phyloP scores from a whole-genome alignment of 2,113 vertebrate species.

The Fulica atra region DNA sequence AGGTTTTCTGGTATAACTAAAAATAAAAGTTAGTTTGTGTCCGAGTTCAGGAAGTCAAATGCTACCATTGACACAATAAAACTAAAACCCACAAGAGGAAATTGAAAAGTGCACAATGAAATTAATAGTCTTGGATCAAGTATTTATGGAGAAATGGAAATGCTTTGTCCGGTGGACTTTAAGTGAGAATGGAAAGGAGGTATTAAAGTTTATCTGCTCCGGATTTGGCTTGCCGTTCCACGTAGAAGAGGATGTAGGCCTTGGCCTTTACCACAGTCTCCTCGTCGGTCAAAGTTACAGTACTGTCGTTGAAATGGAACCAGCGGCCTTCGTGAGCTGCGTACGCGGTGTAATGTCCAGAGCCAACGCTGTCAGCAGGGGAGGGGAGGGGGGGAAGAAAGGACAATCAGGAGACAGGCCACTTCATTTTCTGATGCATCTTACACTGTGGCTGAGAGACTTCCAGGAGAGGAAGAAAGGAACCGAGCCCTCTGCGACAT shows the following conservation, averaged over 20 bases:
- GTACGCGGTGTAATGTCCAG: slow-evolving; percentile 96
- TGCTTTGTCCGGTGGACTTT: slow-evolving; percentile 72
- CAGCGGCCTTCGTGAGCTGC: slow-evolving; percentile 89
- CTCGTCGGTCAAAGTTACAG: slow-evolving; percentile 90
- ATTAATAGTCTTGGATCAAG: slow-evolving; percentile 82
- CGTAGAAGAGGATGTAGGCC: slow-evolving; percentile 97
- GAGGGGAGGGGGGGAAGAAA: neutral
- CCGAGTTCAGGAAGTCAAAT: slow-evolving; percentile 74
- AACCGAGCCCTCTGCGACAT: neutral
- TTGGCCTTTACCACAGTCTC: slow-evolving; percentile 94
- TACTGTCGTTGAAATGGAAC: slow-evolving; percentile 99
- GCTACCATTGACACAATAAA: slow-evolving; percentile 76
- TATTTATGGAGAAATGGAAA: slow-evolving; percentile 80
- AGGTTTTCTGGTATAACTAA: slow-evolving; percentile 81
- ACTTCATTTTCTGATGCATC: neutral
- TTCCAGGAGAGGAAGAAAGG: neutral
- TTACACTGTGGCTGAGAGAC: neutral
- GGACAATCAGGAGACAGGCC: neutral
- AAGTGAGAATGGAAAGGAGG: slow-evolving; percentile 65
- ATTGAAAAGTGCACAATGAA: slow-evolving; percentile 83
- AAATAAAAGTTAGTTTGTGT: slow-evolving; percentile 76
- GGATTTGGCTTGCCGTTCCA: slow-evolving; percentile 82
- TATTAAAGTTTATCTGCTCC: slow-evolving; percentile 81
- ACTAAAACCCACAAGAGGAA: slow-evolving; percentile 78
- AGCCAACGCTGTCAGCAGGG: slow-evolving; percentile 84